Base-by-base conservation (phyloP, 2,888 invertebrate genomes). In the Neelides folsomi region DNA sequence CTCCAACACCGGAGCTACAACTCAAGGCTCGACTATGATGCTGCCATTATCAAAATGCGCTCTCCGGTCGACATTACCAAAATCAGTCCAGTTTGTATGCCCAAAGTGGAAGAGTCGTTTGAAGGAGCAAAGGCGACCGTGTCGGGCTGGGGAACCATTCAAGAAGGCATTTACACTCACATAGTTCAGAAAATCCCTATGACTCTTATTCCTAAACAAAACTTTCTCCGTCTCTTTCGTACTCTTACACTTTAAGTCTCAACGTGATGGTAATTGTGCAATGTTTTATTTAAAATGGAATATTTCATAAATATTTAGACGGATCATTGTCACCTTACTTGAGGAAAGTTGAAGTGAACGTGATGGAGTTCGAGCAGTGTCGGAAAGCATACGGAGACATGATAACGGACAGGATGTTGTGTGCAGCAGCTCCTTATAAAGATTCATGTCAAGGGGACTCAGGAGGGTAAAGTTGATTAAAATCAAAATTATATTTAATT, bases 1-100 rank as follows among this genome's bases (percentile, higher is more conserved):
- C 65, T 67, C 42, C 52, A 59, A n/a, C 62, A 67, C 41, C 52
- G 60, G 42, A 66, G 65, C 1, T 68, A 67, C 47, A 66, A 65
- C 35, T 68, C 54, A 9, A 44, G 60, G n/a, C 44, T 64, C 18
- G 64, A 64, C 39, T 63, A 72, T 56, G 72, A 73, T 56, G 69
- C 71, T 15, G 72, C 72, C 12, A 55, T 73, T 4, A 60, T 73
- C 4, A 66, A 67, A 50, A 57, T 73, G n/a, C 48, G 46, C 9
- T 55, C 55, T 6, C 58, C 57, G 2, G 55, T 67, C 1, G 64
- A 65, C 12, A 35, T 42, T 4, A 49, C 47, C 15, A 27, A 27
- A 27, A 60, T 67, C 12, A 51, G 59, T 10, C 68, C 67, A 1
- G 63, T 68, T 8, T 68, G 68, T 50, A 52, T 68, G 12, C 68